Conservation (phyloP, 1,140 invertebrate species). For the Armadillidium nasatum region DNA sequence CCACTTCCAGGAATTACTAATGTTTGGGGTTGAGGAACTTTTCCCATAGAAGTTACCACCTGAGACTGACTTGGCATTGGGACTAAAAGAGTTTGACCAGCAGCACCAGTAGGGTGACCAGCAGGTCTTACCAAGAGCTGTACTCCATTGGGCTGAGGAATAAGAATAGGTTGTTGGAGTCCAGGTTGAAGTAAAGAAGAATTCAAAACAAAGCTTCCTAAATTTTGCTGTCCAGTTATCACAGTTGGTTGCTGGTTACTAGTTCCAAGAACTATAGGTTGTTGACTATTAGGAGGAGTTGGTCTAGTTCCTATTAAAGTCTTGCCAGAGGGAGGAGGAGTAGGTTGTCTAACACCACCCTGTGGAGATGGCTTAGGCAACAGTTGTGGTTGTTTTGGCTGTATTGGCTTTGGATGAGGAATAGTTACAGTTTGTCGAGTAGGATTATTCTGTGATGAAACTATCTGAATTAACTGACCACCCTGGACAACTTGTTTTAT, state of each 20-base stretch:
- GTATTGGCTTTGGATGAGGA: conserved; percentile 23
- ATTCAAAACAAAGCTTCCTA: neutral
- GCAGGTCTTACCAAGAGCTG: conserved; percentile 30
- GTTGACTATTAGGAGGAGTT: conserved; percentile 17
- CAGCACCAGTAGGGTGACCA: conserved; percentile 19
- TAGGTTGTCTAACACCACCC: conserved; percentile 14
- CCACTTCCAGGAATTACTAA: conserved; percentile 26
- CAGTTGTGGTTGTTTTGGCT: conserved; percentile 27
- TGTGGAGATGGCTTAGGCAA: conserved; percentile 24
- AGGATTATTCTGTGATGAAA: neutral
- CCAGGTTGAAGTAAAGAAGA: conserved; percentile 20
- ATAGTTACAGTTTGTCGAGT: neutral
- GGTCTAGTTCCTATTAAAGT: conserved; percentile 26
- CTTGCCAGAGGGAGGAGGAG: conserved; percentile 22
- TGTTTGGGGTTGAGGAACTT: conserved; percentile 18
- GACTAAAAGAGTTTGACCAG: conserved; percentile 23
- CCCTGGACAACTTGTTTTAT: neutral
- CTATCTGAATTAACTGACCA: neutral
- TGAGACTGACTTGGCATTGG: conserved; percentile 19
- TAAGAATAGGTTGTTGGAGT: conserved; percentile 24
- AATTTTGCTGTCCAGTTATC: conserved; percentile 3
- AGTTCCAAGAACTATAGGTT: conserved; percentile 16
- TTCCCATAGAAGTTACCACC: conserved; percentile 4
- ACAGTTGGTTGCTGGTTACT: conserved; percentile 21
- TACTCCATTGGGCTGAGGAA: conserved; percentile 23